A percentile compares a stretch with the other conserved stretches of the same genome.
These are phyloP conservation scores for Tiliqua scincoides DNA, from an alignment of 2,113 vertebrate genomes.

Conservation along the genomic window DNA sequence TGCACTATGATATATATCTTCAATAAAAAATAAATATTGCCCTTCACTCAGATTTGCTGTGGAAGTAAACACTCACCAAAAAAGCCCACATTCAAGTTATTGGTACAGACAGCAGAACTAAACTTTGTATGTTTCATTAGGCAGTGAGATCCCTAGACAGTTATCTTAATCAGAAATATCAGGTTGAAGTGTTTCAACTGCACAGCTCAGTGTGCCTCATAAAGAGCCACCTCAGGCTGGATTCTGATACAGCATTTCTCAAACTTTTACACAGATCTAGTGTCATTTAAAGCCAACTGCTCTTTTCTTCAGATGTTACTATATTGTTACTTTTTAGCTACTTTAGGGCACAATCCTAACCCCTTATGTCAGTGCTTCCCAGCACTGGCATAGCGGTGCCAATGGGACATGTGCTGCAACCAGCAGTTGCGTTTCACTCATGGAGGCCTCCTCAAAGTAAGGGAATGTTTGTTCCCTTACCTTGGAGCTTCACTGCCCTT, in stretches of 20 bases:
- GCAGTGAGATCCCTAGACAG: not conserved
- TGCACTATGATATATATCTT: not conserved
- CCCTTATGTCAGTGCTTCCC: too few species aligned
- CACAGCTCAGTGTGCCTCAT: not conserved
- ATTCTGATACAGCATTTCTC: not conserved
- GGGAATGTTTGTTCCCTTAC: too few species aligned
- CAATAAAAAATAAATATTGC: not conserved
- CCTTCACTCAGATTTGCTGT: not conserved
- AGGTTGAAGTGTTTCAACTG: slow-evolving; percentile 2
- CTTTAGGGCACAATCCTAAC: too few species aligned
- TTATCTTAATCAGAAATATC: not conserved
- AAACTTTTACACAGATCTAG: not conserved
- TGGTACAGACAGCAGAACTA: not conserved
- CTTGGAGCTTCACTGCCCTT: too few species aligned
- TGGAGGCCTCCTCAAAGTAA: too few species aligned
- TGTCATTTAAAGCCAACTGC: not conserved
- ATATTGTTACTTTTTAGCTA: not conserved
- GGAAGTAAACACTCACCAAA: not conserved
- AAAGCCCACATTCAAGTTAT: slow-evolving; percentile 22
- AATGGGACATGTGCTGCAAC: too few species aligned
- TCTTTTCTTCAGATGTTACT: not conserved
- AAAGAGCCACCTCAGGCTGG: not conserved
- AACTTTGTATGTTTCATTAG: slow-evolving; percentile 16
- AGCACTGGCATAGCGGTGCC: too few species aligned
- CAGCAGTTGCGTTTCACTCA: too few species aligned